Percentiles rank a stretch among this genome's conserved stretches.
phyloP scores from a whole-genome alignment of 2,113 vertebrate genomes.

The Halcyon malimbica region DNA sequence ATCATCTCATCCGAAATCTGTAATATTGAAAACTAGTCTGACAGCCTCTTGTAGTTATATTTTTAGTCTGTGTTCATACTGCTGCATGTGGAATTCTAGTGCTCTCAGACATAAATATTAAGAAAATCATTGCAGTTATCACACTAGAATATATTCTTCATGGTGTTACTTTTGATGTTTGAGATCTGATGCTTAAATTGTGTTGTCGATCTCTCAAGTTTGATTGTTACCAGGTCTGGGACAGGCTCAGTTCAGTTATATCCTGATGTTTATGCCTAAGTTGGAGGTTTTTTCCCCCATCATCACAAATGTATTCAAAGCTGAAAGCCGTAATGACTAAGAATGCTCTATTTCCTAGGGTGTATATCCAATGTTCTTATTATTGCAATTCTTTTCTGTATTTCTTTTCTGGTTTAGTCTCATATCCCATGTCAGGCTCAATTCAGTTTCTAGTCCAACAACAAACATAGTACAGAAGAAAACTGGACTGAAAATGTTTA shows the following conservation, averaged over 20 bases:
- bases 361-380: neutral
- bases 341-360: neutral
- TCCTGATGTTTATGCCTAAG: neutral
- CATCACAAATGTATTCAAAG: neutral
- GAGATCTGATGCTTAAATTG: neutral
- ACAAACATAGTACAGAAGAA: neutral
- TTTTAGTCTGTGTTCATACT: neutral
- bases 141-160: neutral
- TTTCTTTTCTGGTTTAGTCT: neutral
- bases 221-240: neutral
- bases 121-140: neutral
- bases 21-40: neutral
- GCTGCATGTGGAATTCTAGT: neutral
- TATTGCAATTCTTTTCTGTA: neutral
- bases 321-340: neutral
- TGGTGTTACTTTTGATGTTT: neutral
- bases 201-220: neutral
- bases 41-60: neutral
- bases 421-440: fast-evolving
- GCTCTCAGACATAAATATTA: neutral
- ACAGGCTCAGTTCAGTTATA: neutral
- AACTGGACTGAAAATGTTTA: neutral
- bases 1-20: neutral
- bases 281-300: neutral
- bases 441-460: neutral